These are phyloP conservation scores for Monochamus saltuarius DNA, from an alignment of 1,140 invertebrate species.

Conservation along the genomic window DNA sequence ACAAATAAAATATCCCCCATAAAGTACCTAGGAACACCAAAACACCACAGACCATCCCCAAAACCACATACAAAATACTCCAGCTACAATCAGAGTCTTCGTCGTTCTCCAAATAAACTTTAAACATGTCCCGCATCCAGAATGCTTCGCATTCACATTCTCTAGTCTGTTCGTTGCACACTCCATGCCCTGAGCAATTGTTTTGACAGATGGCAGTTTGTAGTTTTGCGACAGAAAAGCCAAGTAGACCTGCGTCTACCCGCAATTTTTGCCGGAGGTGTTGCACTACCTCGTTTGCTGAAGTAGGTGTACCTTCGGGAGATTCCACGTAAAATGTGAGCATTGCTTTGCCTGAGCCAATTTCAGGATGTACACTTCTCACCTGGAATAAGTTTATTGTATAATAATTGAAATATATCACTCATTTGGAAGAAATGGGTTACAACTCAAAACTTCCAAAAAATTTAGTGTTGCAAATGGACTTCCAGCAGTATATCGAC, in stretches of 20 bases:
- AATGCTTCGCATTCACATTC: conserved; percentile 90
- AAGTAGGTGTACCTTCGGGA: conserved; percentile 35
- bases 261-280: conserved; percentile 66
- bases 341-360: conserved; percentile 58
- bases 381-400: conserved; percentile 29
- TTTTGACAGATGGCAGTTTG: conserved; percentile 88
- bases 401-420: background rate
- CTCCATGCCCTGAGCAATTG: conserved; percentile 89
- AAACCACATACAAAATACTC: conserved; percentile 85
- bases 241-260: conserved; percentile 71
- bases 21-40: conserved; percentile 64
- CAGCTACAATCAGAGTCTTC: conserved; percentile 82
- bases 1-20: conserved; percentile 72
- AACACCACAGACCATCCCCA: conserved; percentile 67
- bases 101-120: conserved; percentile 58
- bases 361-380: conserved; percentile 45
- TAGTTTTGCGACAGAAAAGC: conserved; percentile 71
- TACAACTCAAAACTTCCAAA: no score
- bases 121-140: conserved; percentile 79
- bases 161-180: conserved; percentile 80
- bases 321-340: conserved; percentile 63
- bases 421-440: no score
- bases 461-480: no score
- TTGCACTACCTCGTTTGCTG: conserved; percentile 46
- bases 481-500: no score